Evolutionary conservation across 1,140 invertebrate species (phyloP).

Genomic region (Caenorhabditis tropicalis): DNA sequence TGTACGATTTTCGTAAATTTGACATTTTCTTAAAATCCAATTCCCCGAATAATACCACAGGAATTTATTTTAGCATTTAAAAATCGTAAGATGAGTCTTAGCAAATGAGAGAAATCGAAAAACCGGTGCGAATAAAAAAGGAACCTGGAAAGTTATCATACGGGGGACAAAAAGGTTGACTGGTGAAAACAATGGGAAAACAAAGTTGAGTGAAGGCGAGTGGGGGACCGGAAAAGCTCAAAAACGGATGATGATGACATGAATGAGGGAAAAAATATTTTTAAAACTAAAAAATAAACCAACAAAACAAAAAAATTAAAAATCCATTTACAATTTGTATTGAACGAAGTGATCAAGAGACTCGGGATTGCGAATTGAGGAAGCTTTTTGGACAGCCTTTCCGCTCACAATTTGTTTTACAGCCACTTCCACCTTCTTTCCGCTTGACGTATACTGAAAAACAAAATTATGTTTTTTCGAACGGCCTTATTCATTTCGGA

Average conservation of each 20-base stretch:
- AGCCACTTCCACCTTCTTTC: constrained; percentile 78
- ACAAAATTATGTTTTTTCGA: not conserved
- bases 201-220: not conserved
- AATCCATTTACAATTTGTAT: not conserved
- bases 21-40: too few relatives aligned
- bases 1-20: too few relatives aligned
- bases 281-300: too few relatives aligned
- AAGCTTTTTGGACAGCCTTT: constrained; percentile 63
- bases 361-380: constrained; percentile 63
- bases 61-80: not conserved
- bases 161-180: not conserved
- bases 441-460: constrained; percentile 76
- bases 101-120: not conserved
- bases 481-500: not conserved
- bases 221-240: not conserved
- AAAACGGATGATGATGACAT: constrained; percentile 21
- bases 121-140: constrained; percentile 9
- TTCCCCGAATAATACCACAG: not conserved
- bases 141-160: not conserved
- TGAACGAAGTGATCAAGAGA: constrained; percentile 55
- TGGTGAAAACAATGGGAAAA: not conserved
- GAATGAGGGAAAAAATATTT: not conserved
- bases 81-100: not conserved
- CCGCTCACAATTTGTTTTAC: constrained; percentile 75
- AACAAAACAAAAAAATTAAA: not conserved